Evolutionary conservation across 2,113 vertebrate genomes (phyloP), one percentile per base, ranked within the genome.

Genomic region (Gobiocypris rarus): DNA sequence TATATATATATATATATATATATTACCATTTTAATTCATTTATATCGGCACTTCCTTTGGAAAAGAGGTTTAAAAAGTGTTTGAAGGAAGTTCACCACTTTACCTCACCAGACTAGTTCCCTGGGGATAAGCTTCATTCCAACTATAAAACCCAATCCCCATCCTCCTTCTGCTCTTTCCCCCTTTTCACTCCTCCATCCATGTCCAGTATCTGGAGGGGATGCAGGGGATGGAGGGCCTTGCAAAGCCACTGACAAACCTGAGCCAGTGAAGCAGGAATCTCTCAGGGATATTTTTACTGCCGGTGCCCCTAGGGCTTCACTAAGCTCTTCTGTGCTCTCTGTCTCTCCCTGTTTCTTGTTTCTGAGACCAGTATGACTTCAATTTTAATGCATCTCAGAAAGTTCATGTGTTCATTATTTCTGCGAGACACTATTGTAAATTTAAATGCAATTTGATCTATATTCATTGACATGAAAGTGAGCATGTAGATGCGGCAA

Each of bases 231-330:
- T 82, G 73, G 48, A 69, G 45, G 54, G 22, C 81, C n/a, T 75
- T 61, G 75, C 56, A 82, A 19, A 86, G 67, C 88, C 73, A 48
- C 89, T 93, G 89, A 86, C 89, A 80, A 80, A 63, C 84, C 85
- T 86, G 77, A 24, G 88, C 91, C 89, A 89, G 88, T 85, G 91
- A 86, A 76, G 73, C 87, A 82, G 82, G 84, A 86, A 77, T 81
- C 84, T 81, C 85, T 90, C 87, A 86, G 83, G 71, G 81, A 85
- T 89, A 76, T 86, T 91, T 91, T 74, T 67, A 67, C 83, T 75
- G 56, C 19, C 26, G 7, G 26, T 11, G 88, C 75, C 90, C 87
- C 15, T 0, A 41, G 58, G 83, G 83, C 58, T 61, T 74, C 54
- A 83, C 86, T 76, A 83, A 75, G 45, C 59, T 84, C 50, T 3